A percentile compares a stretch with the other conserved stretches of the same genome.
These are phyloP conservation scores for Allophyes oxyacanthae DNA, from an alignment of 2,888 invertebrate genomes.

Conservation along the genomic window DNA sequence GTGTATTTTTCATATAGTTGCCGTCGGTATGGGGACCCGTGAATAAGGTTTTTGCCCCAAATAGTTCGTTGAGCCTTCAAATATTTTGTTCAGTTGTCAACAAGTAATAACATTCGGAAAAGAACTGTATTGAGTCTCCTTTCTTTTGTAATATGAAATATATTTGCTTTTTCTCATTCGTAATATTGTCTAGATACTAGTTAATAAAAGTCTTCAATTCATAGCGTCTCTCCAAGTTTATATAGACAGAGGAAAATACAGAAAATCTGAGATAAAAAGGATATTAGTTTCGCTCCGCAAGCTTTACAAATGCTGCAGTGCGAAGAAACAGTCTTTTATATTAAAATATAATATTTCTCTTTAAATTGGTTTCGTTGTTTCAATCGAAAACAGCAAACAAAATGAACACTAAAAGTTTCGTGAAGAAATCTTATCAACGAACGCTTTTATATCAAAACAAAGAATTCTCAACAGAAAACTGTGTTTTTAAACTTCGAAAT, in stretches of 20 bases:
- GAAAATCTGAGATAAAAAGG: slow-evolving; percentile 21
- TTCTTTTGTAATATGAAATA: no score
- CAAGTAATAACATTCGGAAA: no score
- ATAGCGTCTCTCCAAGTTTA: slow-evolving; percentile 20
- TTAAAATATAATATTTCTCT: slow-evolving; percentile 43
- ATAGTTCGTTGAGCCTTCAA: slow-evolving; percentile 17
- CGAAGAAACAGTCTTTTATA: slow-evolving; percentile 34
- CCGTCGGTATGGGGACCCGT: slow-evolving; percentile 16
- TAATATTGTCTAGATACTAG: slow-evolving; percentile 8
- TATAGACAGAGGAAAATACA: slow-evolving; percentile 28
- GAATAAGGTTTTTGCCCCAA: slow-evolving; percentile 21
- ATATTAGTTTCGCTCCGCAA: slow-evolving; percentile 46
- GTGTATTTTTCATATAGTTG: slow-evolving; percentile 51
- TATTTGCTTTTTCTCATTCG: neutral
- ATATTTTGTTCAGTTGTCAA: slow-evolving; percentile 1
- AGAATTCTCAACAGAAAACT: slow-evolving; percentile 36
- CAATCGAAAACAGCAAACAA: slow-evolving; percentile 49
- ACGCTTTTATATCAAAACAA: slow-evolving; percentile 53
- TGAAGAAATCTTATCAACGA: slow-evolving; percentile 56
- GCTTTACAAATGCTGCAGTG: slow-evolving; percentile 31
- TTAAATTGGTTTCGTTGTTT: slow-evolving; percentile 42
- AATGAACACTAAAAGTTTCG: slow-evolving; percentile 48
- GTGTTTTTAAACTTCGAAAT: slow-evolving; percentile 58
- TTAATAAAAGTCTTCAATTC: slow-evolving; percentile 36
- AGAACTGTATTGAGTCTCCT: neutral